These are phyloP conservation scores for Polypterus senegalus DNA, from an alignment of 2,113 vertebrate genomes.

Conservation along the genomic window DNA sequence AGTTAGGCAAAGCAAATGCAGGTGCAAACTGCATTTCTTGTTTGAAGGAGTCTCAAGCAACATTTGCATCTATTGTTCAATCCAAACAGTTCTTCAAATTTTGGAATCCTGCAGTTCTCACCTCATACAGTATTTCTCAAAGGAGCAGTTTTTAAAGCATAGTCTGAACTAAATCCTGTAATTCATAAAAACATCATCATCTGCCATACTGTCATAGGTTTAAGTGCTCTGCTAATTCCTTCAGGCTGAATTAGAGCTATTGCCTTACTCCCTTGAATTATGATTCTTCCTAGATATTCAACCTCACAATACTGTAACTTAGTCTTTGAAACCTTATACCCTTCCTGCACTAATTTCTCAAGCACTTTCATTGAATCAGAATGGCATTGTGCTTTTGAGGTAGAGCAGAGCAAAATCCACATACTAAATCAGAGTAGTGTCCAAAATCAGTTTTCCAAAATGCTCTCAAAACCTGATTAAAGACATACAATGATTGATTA, in stretches of 20 bases:
- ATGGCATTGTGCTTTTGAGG: neutral
- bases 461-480: neutral
- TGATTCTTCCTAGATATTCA: neutral
- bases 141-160: too few species aligned
- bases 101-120: neutral
- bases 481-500: neutral
- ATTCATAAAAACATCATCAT: too few species aligned
- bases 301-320: slow-evolving; percentile 7
- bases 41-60: slow-evolving; percentile 2
- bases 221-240: neutral
- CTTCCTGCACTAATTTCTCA: too few species aligned
- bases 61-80: neutral
- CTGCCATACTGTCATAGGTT: too few species aligned
- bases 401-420: neutral
- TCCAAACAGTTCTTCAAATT: neutral
- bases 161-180: too few species aligned
- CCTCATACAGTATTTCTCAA: too few species aligned
- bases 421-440: neutral
- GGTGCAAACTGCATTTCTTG: neutral
- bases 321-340: neutral
- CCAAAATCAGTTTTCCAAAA: neutral
- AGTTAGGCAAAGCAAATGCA: neutral
- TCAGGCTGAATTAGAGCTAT: neutral
- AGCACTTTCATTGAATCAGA: too few species aligned
- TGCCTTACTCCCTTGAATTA: neutral